A percentile compares a stretch with the other conserved stretches of the same genome.
Evolutionary conservation across 2,797 vertebrate genomes (phyloP).

Genomic region (Labroides dimidiatus): DNA sequence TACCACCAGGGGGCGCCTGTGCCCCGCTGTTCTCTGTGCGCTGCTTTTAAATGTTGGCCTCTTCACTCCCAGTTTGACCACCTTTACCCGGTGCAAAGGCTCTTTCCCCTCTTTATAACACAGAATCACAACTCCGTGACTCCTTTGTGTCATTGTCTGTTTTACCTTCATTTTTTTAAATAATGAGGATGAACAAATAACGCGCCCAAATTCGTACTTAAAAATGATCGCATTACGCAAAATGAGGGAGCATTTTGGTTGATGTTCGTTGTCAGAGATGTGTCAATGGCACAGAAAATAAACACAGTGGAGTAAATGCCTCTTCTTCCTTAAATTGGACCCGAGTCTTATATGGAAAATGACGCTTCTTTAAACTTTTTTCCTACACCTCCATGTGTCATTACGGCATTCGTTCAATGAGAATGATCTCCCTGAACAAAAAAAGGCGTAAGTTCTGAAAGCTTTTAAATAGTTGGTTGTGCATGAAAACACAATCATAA

Average conservation of each 20-base stretch:
- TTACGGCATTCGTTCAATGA: not conserved
- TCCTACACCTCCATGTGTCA: not conserved
- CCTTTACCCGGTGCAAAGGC: slow-evolving; percentile 31
- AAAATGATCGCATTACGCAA: not conserved
- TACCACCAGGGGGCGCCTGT: slow-evolving; percentile 79
- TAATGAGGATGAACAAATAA: not conserved
- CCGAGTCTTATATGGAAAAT: not conserved
- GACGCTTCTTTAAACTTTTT: slow-evolving; percentile 34
- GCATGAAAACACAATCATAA: not conserved
- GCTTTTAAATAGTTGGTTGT: not conserved
- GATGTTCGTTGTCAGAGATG: not conserved
- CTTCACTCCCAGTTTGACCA: slow-evolving; percentile 53
- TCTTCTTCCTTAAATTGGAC: slow-evolving; percentile 1
- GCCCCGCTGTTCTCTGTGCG: slow-evolving; percentile 56
- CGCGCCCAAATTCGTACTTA: not conserved
- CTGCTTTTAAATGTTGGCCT: slow-evolving; percentile 43
- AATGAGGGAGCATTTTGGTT: not conserved
- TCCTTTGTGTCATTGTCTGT: not conserved
- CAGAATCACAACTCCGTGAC: slow-evolving; percentile 6
- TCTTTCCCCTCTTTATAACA: slow-evolving; percentile 15
- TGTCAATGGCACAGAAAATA: not conserved
- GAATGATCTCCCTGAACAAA: slow-evolving; percentile 1
- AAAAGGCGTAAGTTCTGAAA: not conserved
- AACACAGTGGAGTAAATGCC: not conserved
- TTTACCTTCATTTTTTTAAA: not conserved